These are phyloP conservation scores for Chromoteleia sp. DNA, from an alignment of 2,888 invertebrate genomes.

Conservation along the genomic window DNA sequence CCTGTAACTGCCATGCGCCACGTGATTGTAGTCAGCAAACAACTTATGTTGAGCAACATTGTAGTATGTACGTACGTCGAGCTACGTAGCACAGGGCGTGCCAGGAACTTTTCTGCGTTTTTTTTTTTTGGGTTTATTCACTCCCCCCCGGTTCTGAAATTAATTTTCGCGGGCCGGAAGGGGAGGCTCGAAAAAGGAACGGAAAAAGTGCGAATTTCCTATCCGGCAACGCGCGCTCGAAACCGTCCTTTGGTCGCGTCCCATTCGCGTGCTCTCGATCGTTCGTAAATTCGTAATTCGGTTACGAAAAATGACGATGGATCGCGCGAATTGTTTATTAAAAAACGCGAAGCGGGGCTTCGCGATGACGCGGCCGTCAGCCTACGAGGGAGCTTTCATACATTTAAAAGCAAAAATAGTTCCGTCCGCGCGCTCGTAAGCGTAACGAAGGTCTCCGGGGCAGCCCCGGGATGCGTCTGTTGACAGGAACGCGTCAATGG, in stretches of 20 bases:
- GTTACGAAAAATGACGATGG: constrained; percentile 57
- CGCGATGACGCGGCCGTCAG: constrained; percentile 28
- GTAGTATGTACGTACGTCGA: no score
- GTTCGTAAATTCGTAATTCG: constrained; percentile 50
- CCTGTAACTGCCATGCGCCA: no score
- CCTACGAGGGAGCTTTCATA: constrained; percentile 47
- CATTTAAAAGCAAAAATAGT: constrained; percentile 68
- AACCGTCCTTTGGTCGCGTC: constrained; percentile 33
- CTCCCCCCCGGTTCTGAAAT: constrained; percentile 15
- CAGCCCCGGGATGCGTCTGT: constrained; percentile 60
- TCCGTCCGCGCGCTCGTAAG: constrained; percentile 52
- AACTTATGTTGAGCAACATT: no score
- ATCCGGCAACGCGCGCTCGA: constrained; percentile 17
- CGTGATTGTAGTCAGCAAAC: no score
- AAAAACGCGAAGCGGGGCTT: constrained; percentile 40
- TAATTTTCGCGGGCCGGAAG: constrained; percentile 26
- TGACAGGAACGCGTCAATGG: constrained; percentile 64
- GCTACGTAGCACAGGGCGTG: no score
- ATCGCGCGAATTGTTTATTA: constrained; percentile 41
- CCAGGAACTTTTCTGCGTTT: not conserved
- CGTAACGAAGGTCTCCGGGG: constrained; percentile 70
- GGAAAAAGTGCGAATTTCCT: constrained; percentile 6
- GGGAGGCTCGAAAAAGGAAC: constrained; percentile 10
- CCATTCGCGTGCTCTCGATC: constrained; percentile 44
- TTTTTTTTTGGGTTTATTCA: no score